Evolutionary conservation across 2,888 invertebrate species (phyloP), one percentile per base, ranked within the genome.

Genomic region (Tachina fera): DNA sequence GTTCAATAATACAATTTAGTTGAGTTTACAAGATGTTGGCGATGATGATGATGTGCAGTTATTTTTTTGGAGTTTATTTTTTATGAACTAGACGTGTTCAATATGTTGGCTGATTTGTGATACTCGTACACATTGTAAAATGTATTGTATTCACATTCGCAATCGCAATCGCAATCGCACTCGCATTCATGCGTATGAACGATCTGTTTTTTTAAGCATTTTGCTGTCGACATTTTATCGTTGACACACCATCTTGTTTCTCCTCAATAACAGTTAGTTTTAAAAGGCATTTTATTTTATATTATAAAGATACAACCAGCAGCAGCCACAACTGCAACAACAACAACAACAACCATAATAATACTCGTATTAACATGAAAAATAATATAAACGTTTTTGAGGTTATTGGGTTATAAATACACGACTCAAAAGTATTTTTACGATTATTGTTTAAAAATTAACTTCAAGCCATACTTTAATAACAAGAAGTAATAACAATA

Each of bases 11-110:
- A 31, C 10, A 70, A 11, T 60, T 60, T 14, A 11, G 49, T 43
- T 56, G 41, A 72, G 39, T 65, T 80, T n/a, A 61, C 51, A 19
- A 63, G 31, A 63, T 71, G 60, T 16, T 51, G 58, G 8, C 6
- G 31, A 56, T 13, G n/a, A 4, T 61, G 47, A 60, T 72, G 71
- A 51, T 71, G 71, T 68, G 60, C 19, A 70, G 19, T 45, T 68
- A 61, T 49, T 47, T 72, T 65, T 45, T 74, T 74, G 31, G 39
- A 13, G 45, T 8, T 47, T 16, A 5, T 67, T 39, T 77, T 86
- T 86, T 83, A 86, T 86, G 71, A 61, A 86, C 76, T 72, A 61
- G 76, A 86, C 86, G 86, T 86, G 86, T 76, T 79, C 71, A 80
- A 83, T 86, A 81, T 67, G 67, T 65, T 70, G 70, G 47, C 39